These are phyloP conservation scores for Periphyllus acericola DNA, from an alignment of 2,888 invertebrate species.

Conservation along the genomic window DNA sequence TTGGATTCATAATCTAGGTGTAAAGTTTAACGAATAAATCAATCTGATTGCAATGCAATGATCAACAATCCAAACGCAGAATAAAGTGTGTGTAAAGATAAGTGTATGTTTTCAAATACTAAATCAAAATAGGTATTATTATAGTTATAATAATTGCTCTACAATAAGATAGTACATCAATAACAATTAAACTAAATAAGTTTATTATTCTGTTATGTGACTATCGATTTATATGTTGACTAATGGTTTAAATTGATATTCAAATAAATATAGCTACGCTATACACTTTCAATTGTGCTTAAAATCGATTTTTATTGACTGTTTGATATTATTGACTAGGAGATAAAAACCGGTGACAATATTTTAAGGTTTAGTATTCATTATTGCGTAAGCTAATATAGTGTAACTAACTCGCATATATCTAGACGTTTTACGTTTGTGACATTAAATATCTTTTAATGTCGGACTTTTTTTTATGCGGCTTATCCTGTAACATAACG, in stretches of 20 bases:
- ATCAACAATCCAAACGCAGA: neutral
- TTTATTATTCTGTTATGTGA: neutral
- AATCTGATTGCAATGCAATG: neutral
- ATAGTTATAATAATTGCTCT: neutral
- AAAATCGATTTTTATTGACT: slow-evolving; percentile 36
- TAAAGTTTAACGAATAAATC: neutral
- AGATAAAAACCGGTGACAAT: slow-evolving; percentile 16
- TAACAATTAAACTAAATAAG: neutral
- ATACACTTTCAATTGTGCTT: neutral
- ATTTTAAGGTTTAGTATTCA: neutral
- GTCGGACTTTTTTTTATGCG: slow-evolving; percentile 18
- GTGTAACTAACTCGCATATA: slow-evolving; percentile 1
- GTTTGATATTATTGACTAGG: neutral
- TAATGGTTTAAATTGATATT: neutral
- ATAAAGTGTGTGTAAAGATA: neutral
- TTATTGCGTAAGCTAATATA: neutral
- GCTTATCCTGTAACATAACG: slow-evolving; percentile 38
- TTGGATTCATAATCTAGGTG: neutral
- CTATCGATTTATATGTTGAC: neutral
- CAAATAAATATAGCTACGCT: neutral
- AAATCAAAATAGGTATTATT: neutral
- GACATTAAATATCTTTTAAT: slow-evolving; percentile 28
- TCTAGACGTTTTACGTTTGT: slow-evolving; percentile 32
- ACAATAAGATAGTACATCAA: neutral
- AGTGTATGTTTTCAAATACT: neutral